Evolutionary conservation across 2,113 vertebrate genomes (phyloP).

Genomic region (Oreocharis arfaki): DNA sequence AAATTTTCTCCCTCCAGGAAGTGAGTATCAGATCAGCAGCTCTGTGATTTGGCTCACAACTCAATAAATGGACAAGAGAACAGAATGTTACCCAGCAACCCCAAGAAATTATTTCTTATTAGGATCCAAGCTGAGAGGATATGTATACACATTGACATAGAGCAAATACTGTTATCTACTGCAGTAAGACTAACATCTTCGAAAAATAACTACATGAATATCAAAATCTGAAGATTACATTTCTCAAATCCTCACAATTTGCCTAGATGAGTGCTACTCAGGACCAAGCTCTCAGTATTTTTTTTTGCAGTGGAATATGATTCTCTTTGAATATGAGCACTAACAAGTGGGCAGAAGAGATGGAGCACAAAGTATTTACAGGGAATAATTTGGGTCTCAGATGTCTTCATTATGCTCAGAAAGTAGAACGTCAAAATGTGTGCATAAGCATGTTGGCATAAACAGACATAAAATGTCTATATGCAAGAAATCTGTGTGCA

Average conservation of each 20-base stretch:
- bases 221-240: neutral
- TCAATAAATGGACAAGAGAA: neutral
- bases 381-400: neutral
- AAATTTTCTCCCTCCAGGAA: slow-evolving; percentile 6
- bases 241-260: neutral
- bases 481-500: neutral
- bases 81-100: neutral
- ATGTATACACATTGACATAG: neutral
- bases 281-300: neutral
- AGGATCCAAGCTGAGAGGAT: neutral
- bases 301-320: neutral
- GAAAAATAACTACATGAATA: neutral
- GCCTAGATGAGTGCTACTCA: neutral
- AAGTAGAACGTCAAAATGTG: slow-evolving; percentile 4
- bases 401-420: slow-evolving; percentile 13
- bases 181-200: neutral
- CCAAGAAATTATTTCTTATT: neutral
- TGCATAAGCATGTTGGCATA: neutral
- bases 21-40: neutral
- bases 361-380: neutral
- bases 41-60: neutral
- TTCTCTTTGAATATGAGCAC: neutral
- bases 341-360: slow-evolving; percentile 10
- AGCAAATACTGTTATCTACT: neutral
- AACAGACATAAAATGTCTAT: neutral